These are phyloP conservation scores for Leptarthrus brevirostris DNA, from an alignment of 2,888 invertebrate species.

Conservation along the genomic window DNA sequence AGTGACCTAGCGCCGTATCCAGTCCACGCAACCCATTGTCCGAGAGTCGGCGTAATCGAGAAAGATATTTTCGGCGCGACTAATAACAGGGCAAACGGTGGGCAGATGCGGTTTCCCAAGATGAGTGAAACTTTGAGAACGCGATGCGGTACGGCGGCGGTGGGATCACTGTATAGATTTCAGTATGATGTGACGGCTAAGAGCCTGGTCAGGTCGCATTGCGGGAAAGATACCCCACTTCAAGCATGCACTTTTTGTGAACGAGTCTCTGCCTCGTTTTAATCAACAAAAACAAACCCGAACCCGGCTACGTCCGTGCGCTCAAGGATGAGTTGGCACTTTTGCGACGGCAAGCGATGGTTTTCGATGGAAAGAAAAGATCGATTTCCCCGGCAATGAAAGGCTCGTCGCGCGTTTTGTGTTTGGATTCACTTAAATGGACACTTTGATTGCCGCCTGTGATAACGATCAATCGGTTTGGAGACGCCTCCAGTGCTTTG, in stretches of 20 bases:
- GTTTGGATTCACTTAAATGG: conserved; percentile 46
- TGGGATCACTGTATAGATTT: neutral
- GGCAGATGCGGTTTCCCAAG: too few relatives aligned
- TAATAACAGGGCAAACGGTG: conserved; percentile 18
- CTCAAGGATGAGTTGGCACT: conserved; percentile 1
- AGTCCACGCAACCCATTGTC: neutral
- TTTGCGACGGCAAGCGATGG: neutral
- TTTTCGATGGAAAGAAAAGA: neutral
- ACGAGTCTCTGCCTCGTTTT: conserved; percentile 34
- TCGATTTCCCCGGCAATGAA: conserved; percentile 8
- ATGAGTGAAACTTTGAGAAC: too few relatives aligned
- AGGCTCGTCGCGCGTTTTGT: conserved; percentile 33
- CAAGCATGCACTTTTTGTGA: neutral
- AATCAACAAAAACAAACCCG: conserved; percentile 47
- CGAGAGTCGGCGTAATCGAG: neutral
- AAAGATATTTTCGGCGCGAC: neutral
- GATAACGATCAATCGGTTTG: conserved; percentile 35
- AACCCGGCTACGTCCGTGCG: neutral
- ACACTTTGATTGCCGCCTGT: conserved; percentile 45
- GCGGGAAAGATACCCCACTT: neutral
- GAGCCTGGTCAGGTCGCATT: neutral
- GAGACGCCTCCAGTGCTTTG: conserved; percentile 12
- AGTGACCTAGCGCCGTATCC: conserved; percentile 23
- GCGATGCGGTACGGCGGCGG: neutral
- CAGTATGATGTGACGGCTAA: neutral